Evolutionary conservation across 1,140 invertebrate genomes (phyloP), one percentile per base, ranked within the genome.

Genomic region (Macrocentrus cingulum): DNA sequence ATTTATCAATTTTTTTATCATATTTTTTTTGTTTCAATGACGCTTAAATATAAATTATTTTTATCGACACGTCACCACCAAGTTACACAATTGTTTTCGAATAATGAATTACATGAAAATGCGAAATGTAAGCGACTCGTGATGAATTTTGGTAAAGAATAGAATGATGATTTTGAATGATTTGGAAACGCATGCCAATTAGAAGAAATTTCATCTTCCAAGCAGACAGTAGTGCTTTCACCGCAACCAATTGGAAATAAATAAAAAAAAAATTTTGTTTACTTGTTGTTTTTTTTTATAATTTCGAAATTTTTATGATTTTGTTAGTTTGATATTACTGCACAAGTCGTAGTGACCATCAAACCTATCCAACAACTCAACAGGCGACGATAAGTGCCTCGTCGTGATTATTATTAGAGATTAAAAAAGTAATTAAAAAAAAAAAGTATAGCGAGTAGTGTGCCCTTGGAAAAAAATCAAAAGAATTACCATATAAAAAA

Each of bases 311-410:
- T 60, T 67, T 66, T 65, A 61, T 76, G 64, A 68, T n/a, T 77
- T 77, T 76, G 74, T 79, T 78, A 78, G 77, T 79, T 76, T 76
- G 75, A 76, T 78, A 78, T 78, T 76, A 78, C 74, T 78, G 76
- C 76, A 79, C 76, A 78, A 76, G 73, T 79, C 71, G 69, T 68
- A 67, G 68, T 72, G 50, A 22, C 23, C 22, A 32, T 42, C 19
- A 53, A 29, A 20, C 20, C 49, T 36, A 29, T 16, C 19, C 34
- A 18, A 19, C 44, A 34, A 55, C 48, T n/a, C n/a, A n/a, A n/a
- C n/a, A n/a, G n/a, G n/a, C n/a, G n/a, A n/a, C n/a, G n/a, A n/a
- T n/a, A n/a, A n/a, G n/a, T n/a, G n/a, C n/a, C n/a, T n/a, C n/a
- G n/a, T n/a, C n/a, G n/a, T n/a, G n/a, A n/a, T n/a, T n/a, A n/a